phyloP scores from a whole-genome alignment of 2,113 vertebrate genomes.

The Ciconia boyciana region DNA sequence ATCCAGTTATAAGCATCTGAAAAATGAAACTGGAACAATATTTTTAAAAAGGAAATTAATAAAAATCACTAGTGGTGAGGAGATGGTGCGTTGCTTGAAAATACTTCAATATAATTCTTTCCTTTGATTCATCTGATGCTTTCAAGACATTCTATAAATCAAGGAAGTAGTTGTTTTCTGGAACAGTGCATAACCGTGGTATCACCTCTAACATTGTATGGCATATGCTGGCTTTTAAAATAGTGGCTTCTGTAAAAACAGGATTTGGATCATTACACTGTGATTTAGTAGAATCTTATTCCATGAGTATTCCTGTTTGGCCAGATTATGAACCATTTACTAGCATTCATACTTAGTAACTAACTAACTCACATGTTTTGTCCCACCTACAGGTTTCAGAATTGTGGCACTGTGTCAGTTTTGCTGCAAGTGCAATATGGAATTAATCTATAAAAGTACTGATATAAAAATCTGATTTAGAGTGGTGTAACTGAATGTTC shows the following conservation, averaged over 20 bases:
- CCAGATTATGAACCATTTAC: neutral
- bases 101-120: neutral
- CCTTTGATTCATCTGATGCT: neutral
- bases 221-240: neutral
- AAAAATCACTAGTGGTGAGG: neutral
- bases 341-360: neutral
- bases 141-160: neutral
- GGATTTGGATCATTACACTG: neutral
- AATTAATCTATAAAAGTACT: neutral
- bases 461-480: neutral
- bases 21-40: neutral
- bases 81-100: neutral
- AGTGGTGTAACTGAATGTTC: neutral
- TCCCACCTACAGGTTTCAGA: neutral
- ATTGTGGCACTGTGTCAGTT: neutral
- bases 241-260: neutral
- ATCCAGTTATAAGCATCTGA: neutral
- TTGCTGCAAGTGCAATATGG: neutral
- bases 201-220: neutral
- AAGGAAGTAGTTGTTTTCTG: neutral
- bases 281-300: neutral
- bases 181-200: neutral
- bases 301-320: neutral
- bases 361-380: neutral
- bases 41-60: neutral